phyloP scores from a whole-genome alignment of 64 coral and sea anemone genomes.

The Acropora tenuis region DNA sequence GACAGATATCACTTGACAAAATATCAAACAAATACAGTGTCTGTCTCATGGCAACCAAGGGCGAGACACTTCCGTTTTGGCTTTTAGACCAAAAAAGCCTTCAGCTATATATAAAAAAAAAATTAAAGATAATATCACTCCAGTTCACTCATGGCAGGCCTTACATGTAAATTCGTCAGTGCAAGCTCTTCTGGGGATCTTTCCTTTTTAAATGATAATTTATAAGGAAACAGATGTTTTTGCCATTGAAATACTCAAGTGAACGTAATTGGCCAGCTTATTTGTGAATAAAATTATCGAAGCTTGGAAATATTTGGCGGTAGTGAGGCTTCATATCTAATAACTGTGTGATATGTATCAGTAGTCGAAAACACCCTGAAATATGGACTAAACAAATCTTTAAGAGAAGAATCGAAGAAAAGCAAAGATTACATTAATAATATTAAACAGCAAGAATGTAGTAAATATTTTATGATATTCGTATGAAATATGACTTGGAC shows the following conservation, averaged over 20 bases:
- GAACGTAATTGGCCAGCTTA: background rate
- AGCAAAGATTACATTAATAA: constrained; percentile 2
- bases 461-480: constrained; percentile 38
- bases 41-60: no score
- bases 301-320: background rate
- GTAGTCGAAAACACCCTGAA: constrained; percentile 3
- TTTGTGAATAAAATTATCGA: background rate
- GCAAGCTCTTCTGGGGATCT: no score
- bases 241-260: background rate
- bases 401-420: background rate
- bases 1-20: background rate
- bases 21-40: no score
- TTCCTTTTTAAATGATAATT: no score
- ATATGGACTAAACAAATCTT: background rate
- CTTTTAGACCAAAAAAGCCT: no score
- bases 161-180: no score
- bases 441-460: constrained; percentile 26
- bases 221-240: no score
- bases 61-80: no score
- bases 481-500: constrained; percentile 21
- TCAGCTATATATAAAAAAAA: no score
- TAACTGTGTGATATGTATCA: background rate
- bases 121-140: no score
- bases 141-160: no score
- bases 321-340: background rate